These are phyloP conservation scores for Neoniphon sammara DNA, from an alignment of 2,797 vertebrate genomes.

Conservation along the genomic window DNA sequence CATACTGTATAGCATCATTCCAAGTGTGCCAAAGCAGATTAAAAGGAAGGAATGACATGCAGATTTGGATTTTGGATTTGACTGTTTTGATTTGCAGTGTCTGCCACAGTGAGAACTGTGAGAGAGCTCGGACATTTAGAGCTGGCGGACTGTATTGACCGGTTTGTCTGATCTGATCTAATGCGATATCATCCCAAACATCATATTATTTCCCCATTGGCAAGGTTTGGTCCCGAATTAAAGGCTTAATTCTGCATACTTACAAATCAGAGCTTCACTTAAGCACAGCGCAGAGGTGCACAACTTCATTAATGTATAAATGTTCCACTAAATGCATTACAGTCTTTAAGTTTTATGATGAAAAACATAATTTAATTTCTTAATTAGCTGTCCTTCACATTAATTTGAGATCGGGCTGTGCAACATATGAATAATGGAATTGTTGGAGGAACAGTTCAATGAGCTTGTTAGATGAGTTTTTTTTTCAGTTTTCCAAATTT, in stretches of 20 bases:
- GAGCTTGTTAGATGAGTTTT: background rate
- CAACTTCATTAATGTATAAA: background rate
- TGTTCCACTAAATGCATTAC: background rate
- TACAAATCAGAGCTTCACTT: slow-evolving; percentile 16
- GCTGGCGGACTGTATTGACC: slow-evolving; percentile 13
- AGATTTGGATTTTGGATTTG: slow-evolving; percentile 7
- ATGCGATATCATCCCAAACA: slow-evolving; percentile 29
- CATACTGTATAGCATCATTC: slow-evolving; percentile 55
- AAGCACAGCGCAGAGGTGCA: background rate
- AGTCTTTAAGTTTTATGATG: background rate
- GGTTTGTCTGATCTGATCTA: slow-evolving; percentile 42
- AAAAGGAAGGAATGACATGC: slow-evolving; percentile 50
- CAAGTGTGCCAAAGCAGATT: slow-evolving; percentile 23
- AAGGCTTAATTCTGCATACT: slow-evolving; percentile 36
- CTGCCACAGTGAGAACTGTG: slow-evolving; percentile 8
- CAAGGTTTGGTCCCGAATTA: slow-evolving; percentile 31
- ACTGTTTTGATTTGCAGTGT: background rate
- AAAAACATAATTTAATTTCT: background rate
- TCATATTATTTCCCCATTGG: slow-evolving; percentile 35
- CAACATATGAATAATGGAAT: background rate
- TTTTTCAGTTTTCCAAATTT: background rate
- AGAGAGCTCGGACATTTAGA: slow-evolving; percentile 26
- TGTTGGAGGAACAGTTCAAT: background rate
- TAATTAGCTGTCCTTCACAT: slow-evolving; percentile 24
- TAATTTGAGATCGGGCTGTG: background rate